These are phyloP conservation scores for Polydrusus pterygomalis DNA, from an alignment of 2,888 invertebrate species.

Conservation along the genomic window DNA sequence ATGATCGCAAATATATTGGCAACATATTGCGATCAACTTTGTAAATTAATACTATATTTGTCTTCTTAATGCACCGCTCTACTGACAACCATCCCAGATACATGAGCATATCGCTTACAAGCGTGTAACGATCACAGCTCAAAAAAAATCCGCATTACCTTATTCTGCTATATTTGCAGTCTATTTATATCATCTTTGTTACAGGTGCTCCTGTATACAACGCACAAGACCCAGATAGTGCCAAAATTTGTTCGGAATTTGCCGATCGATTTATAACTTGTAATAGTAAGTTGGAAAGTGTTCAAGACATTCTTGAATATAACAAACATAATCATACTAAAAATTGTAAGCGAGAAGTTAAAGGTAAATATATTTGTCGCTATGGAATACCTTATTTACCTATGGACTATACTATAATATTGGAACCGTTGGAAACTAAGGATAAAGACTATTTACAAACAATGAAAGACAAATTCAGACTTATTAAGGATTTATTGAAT, in stretches of 20 bases:
- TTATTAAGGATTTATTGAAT: not conserved
- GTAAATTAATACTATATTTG: not conserved
- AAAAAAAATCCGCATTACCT: too few relatives aligned
- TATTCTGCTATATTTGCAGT: too few relatives aligned
- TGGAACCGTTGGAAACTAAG: not conserved
- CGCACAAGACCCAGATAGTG: slow-evolving; percentile 8
- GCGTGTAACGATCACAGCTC: not conserved
- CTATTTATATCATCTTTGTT: not conserved
- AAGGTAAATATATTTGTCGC: not conserved
- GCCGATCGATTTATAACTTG: slow-evolving; percentile 4
- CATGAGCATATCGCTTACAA: not conserved
- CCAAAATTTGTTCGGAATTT: not conserved
- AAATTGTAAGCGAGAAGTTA: slow-evolving; percentile 1
- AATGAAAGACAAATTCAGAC: not conserved
- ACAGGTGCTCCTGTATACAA: slow-evolving; percentile 7
- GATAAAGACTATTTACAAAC: not conserved
- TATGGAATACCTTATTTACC: slow-evolving; percentile 21
- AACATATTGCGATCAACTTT: not conserved
- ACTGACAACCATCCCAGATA: not conserved
- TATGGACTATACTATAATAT: slow-evolving; percentile 10
- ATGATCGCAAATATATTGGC: not conserved
- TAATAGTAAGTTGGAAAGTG: slow-evolving; percentile 5
- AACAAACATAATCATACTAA: slow-evolving; percentile 15
- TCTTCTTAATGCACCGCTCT: not conserved
- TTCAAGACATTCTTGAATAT: slow-evolving; percentile 6